These are phyloP conservation scores for Microctenopoma lineatum DNA, from an alignment of 2,797 vertebrate species.

Conservation along the genomic window DNA sequence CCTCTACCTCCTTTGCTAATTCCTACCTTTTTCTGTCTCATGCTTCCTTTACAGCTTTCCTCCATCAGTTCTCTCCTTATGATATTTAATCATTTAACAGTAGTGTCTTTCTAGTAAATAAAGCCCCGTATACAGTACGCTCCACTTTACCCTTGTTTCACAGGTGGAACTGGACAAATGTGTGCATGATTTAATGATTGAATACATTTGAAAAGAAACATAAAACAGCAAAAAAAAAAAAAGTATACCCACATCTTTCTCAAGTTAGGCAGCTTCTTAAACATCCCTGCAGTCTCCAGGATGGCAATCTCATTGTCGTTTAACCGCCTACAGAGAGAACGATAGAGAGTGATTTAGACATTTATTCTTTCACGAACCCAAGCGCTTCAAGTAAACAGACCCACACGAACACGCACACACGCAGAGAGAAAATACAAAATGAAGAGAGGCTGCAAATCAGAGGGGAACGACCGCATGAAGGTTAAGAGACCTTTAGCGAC, in stretches of 20 bases:
- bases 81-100: background rate
- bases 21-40: background rate
- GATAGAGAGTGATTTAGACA: slow-evolving; percentile 37
- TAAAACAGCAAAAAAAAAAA: background rate
- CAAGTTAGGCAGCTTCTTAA: slow-evolving; percentile 95
- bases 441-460: slow-evolving; percentile 13
- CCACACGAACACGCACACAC: slow-evolving; percentile 14
- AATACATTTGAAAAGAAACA: background rate
- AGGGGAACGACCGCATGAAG: slow-evolving; percentile 43
- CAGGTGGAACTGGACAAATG: background rate
- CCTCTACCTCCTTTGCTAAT: background rate
- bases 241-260: slow-evolving; percentile 91
- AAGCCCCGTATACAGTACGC: too few relatives aligned
- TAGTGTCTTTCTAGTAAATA: too few relatives aligned
- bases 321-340: slow-evolving; percentile 86
- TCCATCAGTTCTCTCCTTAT: background rate
- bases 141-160: background rate
- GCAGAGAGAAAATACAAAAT: slow-evolving; percentile 14
- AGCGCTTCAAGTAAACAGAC: slow-evolving; percentile 27
- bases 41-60: background rate
- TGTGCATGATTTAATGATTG: background rate
- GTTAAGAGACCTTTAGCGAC: slow-evolving; percentile 63
- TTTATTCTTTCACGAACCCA: slow-evolving; percentile 48
- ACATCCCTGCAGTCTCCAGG: slow-evolving; percentile 89
- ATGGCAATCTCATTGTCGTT: slow-evolving; percentile 96